A percentile compares a stretch with the other conserved stretches of the same genome.
These are phyloP conservation scores for Listronotus oregonensis DNA, from an alignment of 1,140 invertebrate genomes.

Conservation along the genomic window DNA sequence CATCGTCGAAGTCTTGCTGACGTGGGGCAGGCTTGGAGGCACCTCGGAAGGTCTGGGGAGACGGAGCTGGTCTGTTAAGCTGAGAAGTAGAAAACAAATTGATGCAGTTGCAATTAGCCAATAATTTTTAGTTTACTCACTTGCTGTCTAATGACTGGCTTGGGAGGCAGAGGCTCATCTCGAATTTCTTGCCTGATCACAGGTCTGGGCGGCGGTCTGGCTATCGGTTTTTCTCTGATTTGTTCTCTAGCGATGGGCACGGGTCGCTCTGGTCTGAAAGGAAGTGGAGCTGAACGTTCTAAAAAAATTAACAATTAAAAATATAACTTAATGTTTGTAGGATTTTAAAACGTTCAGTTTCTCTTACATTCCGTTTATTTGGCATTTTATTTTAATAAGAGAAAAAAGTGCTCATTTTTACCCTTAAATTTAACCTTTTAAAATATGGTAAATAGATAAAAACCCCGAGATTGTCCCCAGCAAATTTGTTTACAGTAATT, in stretches of 20 bases:
- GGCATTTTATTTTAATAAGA: too few relatives aligned
- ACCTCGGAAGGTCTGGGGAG: conserved; percentile 1
- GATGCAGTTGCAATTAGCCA: too few relatives aligned
- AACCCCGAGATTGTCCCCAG: too few relatives aligned
- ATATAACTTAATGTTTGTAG: too few relatives aligned
- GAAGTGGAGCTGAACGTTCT: conserved; percentile 56
- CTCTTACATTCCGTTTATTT: too few relatives aligned
- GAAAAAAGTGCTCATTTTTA: too few relatives aligned
- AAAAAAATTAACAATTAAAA: too few relatives aligned
- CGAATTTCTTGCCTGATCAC: conserved; percentile 33
- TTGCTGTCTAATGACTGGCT: conserved; percentile 38
- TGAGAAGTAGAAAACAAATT: not conserved
- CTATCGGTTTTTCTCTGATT: conserved; percentile 33
- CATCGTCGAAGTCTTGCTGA: conserved; percentile 31
- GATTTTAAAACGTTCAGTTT: too few relatives aligned
- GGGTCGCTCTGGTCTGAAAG: conserved; percentile 62
- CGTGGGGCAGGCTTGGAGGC: conserved; percentile 16
- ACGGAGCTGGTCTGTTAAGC: conserved; percentile 21
- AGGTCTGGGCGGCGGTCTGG: conserved; percentile 9
- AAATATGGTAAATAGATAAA: too few relatives aligned
- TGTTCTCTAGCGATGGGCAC: conserved; percentile 43
- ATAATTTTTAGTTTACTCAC: too few relatives aligned
- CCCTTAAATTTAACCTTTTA: too few relatives aligned
- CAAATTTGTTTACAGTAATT: too few relatives aligned
- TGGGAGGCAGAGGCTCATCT: conserved; percentile 17